phyloP scores from a whole-genome alignment of 2,797 vertebrate genomes.

The Tamandua tetradactyla region DNA sequence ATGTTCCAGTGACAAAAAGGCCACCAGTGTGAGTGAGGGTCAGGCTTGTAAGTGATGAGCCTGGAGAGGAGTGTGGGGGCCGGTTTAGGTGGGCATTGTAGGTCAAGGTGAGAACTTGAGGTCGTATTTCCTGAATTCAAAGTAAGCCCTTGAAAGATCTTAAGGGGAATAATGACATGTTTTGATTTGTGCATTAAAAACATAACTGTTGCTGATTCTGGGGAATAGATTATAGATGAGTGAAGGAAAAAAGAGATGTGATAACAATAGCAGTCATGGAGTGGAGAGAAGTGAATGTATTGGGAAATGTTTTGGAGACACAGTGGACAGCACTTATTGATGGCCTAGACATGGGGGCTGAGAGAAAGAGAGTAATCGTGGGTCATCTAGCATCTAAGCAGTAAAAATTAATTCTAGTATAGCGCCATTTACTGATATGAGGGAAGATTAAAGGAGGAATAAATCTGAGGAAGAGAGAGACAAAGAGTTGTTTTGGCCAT shows the following conservation, averaged over 20 bases:
- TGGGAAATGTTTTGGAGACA: not conserved
- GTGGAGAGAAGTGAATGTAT: not conserved
- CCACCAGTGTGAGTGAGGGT: not conserved
- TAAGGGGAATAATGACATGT: not conserved
- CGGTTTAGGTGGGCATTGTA: not conserved
- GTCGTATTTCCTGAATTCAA: not conserved
- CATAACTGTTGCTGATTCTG: not conserved
- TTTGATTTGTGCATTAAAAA: not conserved
- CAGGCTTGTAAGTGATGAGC: not conserved
- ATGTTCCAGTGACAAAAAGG: too few species aligned
- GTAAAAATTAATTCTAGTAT: not conserved
- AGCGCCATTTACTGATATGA: not conserved
- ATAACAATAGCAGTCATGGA: not conserved
- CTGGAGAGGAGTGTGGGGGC: not conserved
- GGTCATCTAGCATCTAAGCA: not conserved
- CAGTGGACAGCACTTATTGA: not conserved
- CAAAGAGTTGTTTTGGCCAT: not conserved
- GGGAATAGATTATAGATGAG: not conserved
- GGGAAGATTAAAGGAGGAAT: not conserved
- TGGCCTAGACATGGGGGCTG: not conserved
- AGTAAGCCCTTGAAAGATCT: not conserved
- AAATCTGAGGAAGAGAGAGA: not conserved
- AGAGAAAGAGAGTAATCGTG: not conserved
- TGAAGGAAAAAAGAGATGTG: not conserved
- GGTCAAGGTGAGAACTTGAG: not conserved